A percentile compares a stretch with the other conserved stretches of the same genome.
Evolutionary conservation across 2,113 vertebrate species (phyloP).

Genomic region (Pteronura brasiliensis): DNA sequence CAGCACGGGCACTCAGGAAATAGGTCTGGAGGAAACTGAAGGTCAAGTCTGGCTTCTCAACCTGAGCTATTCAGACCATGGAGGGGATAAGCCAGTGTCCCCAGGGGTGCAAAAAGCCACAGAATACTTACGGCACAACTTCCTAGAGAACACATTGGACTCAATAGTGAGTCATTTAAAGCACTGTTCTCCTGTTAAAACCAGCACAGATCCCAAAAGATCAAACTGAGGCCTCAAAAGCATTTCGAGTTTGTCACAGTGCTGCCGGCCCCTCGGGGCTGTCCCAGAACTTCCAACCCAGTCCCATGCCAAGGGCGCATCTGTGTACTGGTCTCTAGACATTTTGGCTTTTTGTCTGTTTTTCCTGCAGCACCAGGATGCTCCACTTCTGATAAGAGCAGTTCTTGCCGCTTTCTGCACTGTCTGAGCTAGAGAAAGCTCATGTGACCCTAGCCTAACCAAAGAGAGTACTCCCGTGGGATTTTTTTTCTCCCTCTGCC

Average conservation of each 20-base stretch:
- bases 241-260: not conserved
- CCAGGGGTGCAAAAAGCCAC: not conserved
- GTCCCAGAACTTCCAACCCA: not conserved
- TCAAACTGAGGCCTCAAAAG: not conserved
- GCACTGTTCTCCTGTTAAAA: not conserved
- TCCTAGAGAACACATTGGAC: not conserved
- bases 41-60: not conserved
- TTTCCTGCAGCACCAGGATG: conserved; percentile 19
- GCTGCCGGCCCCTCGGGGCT: not conserved
- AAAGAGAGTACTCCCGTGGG: not conserved
- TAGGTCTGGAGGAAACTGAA: not conserved
- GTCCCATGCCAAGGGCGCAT: not conserved
- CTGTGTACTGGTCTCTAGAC: not conserved
- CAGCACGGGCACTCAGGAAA: not conserved
- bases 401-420: not conserved
- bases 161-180: not conserved
- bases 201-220: not conserved
- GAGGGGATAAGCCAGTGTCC: not conserved
- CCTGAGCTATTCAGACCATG: not conserved
- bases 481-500: not conserved
- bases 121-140: not conserved
- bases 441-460: not conserved
- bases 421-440: not conserved
- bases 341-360: conserved; percentile 39
- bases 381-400: conserved; percentile 18